phyloP scores from a whole-genome alignment of 2,113 vertebrate genomes.

The Paracanthobrama guichenoti region DNA sequence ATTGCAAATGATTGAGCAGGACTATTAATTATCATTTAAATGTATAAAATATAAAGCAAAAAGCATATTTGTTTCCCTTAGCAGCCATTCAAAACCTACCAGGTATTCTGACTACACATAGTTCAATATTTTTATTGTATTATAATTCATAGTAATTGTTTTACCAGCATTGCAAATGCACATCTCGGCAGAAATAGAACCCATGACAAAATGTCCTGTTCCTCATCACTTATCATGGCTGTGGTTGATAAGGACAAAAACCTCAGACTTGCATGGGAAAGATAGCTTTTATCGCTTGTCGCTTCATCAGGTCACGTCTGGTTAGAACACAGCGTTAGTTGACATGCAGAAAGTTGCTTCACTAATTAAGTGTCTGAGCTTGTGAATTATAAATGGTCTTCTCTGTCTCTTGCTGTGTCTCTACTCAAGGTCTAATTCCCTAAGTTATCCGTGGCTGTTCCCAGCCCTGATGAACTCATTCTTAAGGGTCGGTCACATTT shows the following conservation, averaged over 20 bases:
- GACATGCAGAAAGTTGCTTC: conserved; percentile 25
- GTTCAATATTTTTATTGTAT: not conserved
- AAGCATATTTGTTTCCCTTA: no score
- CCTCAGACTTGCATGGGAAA: not conserved
- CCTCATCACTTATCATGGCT: not conserved
- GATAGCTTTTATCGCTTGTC: not conserved
- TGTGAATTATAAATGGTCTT: conserved; percentile 33
- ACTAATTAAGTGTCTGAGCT: conserved; percentile 22
- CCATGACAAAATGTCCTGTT: not conserved
- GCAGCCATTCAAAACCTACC: not conserved
- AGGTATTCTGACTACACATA: not conserved
- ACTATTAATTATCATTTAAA: not conserved
- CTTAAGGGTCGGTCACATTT: not conserved
- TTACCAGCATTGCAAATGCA: not conserved
- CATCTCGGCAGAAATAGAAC: not conserved
- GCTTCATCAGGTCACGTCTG: not conserved
- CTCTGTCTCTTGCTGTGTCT: conserved; percentile 26
- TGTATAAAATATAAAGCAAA: no score
- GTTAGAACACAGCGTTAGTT: conserved; percentile 2
- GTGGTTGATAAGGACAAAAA: not conserved
- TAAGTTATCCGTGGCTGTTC: not conserved
- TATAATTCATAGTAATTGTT: not conserved
- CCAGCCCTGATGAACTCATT: not conserved
- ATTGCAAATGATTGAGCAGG: not conserved
- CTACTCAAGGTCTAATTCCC: conserved; percentile 32